Conservation (phyloP, 2,113 vertebrate species). For the Halcyon malimbica region DNA sequence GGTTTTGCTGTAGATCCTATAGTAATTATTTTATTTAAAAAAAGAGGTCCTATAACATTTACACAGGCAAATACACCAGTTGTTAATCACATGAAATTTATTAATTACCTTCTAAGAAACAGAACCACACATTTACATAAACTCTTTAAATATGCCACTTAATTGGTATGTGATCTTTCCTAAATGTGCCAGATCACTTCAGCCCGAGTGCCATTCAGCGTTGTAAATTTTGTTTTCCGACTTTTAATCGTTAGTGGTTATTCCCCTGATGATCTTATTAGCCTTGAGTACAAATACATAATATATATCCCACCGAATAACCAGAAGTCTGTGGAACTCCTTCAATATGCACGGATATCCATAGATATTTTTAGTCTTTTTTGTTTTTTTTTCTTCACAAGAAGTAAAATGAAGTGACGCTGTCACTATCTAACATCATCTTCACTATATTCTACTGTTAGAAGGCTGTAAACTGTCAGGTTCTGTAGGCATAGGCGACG, state of each 20-base stretch:
- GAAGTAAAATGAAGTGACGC: not conserved
- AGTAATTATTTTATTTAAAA: not conserved
- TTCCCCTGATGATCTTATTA: constrained; percentile 35
- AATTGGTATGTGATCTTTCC: constrained; percentile 24
- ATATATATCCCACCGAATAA: not conserved
- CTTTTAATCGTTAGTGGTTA: constrained; percentile 20
- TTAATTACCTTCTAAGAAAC: not conserved
- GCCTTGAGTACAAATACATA: constrained; percentile 2
- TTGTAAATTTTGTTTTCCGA: constrained; percentile 19
- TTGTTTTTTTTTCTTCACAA: not conserved
- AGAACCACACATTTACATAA: not conserved
- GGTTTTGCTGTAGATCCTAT: not conserved
- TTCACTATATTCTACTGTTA: not conserved
- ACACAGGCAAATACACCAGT: not conserved
- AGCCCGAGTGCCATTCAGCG: not conserved
- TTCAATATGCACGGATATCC: not conserved
- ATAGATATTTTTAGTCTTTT: not conserved
- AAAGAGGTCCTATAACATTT: not conserved
- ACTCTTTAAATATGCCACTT: not conserved
- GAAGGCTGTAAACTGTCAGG: not conserved
- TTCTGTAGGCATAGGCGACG: not conserved
- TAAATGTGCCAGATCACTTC: constrained; percentile 1
- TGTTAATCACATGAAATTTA: not conserved
- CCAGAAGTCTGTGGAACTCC: not conserved
- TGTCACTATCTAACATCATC: not conserved